Conservation (phyloP, 2,888 invertebrate genomes). For the Lepeophtheirus nordmannii region DNA sequence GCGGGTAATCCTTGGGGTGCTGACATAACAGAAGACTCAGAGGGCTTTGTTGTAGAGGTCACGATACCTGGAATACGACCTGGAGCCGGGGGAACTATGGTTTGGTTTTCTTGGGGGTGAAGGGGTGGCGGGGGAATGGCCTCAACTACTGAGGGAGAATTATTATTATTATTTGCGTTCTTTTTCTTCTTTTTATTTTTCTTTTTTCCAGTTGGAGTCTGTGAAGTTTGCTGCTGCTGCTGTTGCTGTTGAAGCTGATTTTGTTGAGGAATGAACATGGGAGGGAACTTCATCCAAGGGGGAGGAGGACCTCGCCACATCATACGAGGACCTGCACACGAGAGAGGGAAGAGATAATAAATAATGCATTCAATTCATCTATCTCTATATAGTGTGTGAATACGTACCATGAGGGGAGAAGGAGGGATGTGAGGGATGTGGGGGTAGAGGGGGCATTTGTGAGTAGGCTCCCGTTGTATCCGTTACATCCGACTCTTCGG, state of each 20-base stretch:
- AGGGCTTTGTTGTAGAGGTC: neutral
- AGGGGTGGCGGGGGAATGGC: neutral
- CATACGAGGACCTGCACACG: neutral
- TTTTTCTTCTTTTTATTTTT: neutral
- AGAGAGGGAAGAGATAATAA: neutral
- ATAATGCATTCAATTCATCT: no score
- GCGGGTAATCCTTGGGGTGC: neutral
- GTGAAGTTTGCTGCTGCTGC: neutral
- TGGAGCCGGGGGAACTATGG: neutral
- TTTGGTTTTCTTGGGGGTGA: neutral
- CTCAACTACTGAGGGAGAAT: neutral
- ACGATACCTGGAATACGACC: neutral
- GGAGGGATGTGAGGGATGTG: neutral
- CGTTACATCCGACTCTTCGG: no score
- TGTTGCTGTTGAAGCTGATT: neutral
- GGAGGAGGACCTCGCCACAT: neutral
- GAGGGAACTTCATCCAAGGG: neutral
- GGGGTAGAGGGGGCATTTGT: neutral
- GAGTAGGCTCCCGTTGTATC: no score
- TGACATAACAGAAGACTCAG: neutral
- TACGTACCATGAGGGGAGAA: neutral
- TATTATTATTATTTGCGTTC: neutral
- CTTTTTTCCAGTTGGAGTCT: neutral
- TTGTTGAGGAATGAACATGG: neutral
- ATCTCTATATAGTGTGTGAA: no score